These are phyloP conservation scores for Cebidichthys violaceus DNA, from an alignment of 2,113 vertebrate genomes.

Conservation along the genomic window DNA sequence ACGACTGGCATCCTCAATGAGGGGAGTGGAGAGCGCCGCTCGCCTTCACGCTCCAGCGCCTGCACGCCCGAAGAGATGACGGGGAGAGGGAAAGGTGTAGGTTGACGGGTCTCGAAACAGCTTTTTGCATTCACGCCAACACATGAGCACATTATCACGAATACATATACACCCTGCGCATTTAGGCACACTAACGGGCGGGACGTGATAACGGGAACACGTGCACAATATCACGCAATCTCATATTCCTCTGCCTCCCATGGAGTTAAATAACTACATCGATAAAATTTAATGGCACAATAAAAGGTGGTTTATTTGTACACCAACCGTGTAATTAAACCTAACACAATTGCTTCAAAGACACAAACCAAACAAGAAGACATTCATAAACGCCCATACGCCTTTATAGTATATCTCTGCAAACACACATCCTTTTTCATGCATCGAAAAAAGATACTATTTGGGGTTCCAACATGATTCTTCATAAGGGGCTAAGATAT, in stretches of 20 bases:
- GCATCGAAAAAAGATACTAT: background rate
- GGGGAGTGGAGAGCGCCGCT: constrained; percentile 43
- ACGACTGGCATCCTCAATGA: constrained; percentile 74
- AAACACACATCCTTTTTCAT: background rate
- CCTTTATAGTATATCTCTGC: background rate
- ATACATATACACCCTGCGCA: constrained; percentile 36
- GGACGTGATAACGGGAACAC: constrained; percentile 26
- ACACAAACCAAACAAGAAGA: background rate
- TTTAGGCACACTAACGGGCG: constrained; percentile 17
- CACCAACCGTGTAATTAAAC: background rate
- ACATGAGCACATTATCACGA: constrained; percentile 50
- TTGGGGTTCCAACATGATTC: background rate
- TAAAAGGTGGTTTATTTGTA: background rate
- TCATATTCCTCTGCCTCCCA: background rate
- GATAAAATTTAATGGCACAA: background rate
- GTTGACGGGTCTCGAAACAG: constrained; percentile 62
- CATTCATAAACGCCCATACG: background rate
- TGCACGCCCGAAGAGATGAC: constrained; percentile 74
- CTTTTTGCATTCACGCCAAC: constrained; percentile 52
- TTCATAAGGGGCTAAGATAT: background rate
- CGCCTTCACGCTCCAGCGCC: constrained; percentile 71
- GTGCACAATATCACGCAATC: constrained; percentile 19
- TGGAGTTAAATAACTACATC: background rate
- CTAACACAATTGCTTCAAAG: background rate
- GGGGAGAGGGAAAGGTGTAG: constrained; percentile 75